Evolutionary conservation across 2,797 vertebrate species (phyloP), one percentile per base, ranked within the genome.

Genomic region (Semaprochilodus insignis): DNA sequence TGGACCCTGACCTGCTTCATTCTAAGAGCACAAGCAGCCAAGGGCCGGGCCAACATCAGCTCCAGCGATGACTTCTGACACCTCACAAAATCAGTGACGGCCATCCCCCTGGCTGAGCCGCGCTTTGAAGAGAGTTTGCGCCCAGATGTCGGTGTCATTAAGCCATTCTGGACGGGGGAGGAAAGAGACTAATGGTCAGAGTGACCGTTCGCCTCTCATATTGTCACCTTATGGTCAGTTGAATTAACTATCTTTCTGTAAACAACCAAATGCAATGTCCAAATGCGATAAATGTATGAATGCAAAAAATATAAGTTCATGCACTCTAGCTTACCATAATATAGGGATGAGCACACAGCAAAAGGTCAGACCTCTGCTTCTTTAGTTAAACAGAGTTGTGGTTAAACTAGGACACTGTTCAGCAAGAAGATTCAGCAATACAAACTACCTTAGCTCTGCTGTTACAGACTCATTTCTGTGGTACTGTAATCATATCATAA

Each of bases 1-100:
- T 87, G 87, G 83, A 89, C 87, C 84, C 70, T 83, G 81, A 80
- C 82, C 74, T 75, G 81, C 85, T 88, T 54, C 82, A 83, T 77
- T 82, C 81, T 82, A 40, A 44, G 80, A 79, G 82, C 67, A 84
- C 81, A 80, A 65, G 74, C 74, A 71, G 84, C 67, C 67, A 60
- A 74, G 60, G 81, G 81, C 71, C 59, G 67, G 67, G 21, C 66
- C 81, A 81, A 66, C 66, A 71, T 82, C 77, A 66, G 81, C 80
- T 34, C 25, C 31, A 51, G 82, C 78, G 80, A 81, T 21, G 79
- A 80, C 75, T 77, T 85, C 76, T 84, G 78, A 89, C 82, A 83
- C 70, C 73, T 83, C 25, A 40, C 80, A 81, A 87, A 85, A 67
- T 80, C 62, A 31, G 63, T 60, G 78, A 82, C 25, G 60, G 59